Conservation (phyloP, 2,113 vertebrate species). For the Ophiodon elongatus region DNA sequence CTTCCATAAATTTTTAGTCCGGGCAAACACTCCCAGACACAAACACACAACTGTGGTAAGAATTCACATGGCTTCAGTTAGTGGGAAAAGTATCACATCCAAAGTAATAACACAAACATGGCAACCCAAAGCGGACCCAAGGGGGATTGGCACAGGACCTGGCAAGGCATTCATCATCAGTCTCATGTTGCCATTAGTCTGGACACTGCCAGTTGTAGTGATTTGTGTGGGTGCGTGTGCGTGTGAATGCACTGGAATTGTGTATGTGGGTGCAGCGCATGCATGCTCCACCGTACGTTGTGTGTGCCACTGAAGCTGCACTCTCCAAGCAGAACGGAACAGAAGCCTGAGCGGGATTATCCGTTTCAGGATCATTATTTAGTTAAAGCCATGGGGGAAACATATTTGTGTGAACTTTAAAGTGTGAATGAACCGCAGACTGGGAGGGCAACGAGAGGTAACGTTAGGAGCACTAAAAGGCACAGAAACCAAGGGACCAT, state of each 20-base stretch:
- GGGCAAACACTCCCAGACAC: slow-evolving; percentile 20
- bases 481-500: slow-evolving; percentile 66
- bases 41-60: slow-evolving; percentile 49
- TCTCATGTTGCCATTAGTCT: slow-evolving; percentile 56
- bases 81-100: slow-evolving; percentile 76
- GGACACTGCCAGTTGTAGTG: slow-evolving; percentile 39
- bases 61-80: slow-evolving; percentile 76
- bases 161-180: slow-evolving; percentile 69
- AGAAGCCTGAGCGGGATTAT: slow-evolving; percentile 48
- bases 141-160: slow-evolving; percentile 68
- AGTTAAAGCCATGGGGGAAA: slow-evolving; percentile 28
- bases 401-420: slow-evolving; percentile 16
- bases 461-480: slow-evolving; percentile 23
- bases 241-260: not conserved
- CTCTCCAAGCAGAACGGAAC: slow-evolving; percentile 24
- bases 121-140: slow-evolving; percentile 61
- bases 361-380: slow-evolving; percentile 27
- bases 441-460: slow-evolving; percentile 16
- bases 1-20: slow-evolving; percentile 24
- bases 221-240: slow-evolving; percentile 44
- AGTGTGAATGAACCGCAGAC: slow-evolving; percentile 20
- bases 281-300: not conserved
- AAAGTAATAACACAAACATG: slow-evolving; percentile 75
- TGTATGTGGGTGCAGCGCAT: not conserved
- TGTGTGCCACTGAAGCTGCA: slow-evolving; percentile 7